Evolutionary conservation across 30 jellyfish, hydroid and myxozoan genomes (phyloP).

Genomic region (Sanderia malayensis): DNA sequence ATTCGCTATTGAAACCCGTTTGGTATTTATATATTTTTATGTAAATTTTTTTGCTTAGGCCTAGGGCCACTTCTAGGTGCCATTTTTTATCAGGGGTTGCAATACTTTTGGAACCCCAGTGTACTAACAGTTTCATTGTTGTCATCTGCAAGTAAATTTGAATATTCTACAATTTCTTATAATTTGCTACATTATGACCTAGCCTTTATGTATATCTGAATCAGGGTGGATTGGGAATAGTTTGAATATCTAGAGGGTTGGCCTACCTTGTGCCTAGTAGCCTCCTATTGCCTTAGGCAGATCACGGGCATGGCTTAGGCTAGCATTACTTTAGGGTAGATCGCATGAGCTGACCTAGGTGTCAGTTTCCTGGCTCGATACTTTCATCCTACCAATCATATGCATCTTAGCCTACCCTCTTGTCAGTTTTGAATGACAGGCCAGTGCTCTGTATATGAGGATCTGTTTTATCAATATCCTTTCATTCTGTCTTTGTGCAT

Average conservation of each 20-base stretch:
- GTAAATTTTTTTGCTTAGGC: too few relatives aligned
- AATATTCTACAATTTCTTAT: background rate
- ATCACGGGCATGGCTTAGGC: background rate
- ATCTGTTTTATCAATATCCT: background rate
- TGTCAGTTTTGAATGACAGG: conserved; percentile 1
- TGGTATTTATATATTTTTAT: too few relatives aligned
- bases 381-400: background rate
- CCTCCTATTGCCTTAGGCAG: conserved; percentile 1
- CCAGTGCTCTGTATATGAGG: conserved; percentile 3
- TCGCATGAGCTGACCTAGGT: background rate
- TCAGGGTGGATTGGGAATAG: conserved; percentile 1
- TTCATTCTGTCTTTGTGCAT: conserved; percentile 1
- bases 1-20: too few relatives aligned
- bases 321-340: conserved; percentile 1
- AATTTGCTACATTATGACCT: background rate
- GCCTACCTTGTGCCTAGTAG: background rate
- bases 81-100: too few relatives aligned
- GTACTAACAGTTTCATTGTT: background rate
- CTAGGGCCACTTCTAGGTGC: too few relatives aligned
- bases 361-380: background rate
- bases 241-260: background rate
- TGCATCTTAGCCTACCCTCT: conserved; percentile 1
- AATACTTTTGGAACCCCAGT: too few relatives aligned
- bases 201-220: background rate
- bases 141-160: background rate